phyloP scores from a whole-genome alignment of 37 sponge, comb jelly and placozoan species.

The Lycopodina hypogea region DNA sequence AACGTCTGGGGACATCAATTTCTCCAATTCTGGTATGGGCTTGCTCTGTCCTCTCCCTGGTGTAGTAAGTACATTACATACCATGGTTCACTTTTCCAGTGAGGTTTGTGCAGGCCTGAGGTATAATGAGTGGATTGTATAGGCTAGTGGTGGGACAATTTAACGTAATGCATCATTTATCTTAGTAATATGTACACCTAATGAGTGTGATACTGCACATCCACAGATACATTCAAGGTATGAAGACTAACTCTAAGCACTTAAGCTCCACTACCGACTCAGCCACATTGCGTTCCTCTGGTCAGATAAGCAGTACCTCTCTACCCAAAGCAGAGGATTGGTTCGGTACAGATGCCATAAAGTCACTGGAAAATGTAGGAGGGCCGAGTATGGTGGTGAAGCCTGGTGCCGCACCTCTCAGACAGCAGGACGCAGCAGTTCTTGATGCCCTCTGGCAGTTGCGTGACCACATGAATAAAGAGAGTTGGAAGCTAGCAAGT shows the following conservation, averaged over 20 bases:
- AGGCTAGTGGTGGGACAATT: no score
- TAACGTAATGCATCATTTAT: no score
- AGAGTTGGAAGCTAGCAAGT: slow-evolving; percentile 19
- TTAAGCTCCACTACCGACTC: slow-evolving; percentile 9
- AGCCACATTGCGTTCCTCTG: background rate
- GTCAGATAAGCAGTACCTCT: background rate
- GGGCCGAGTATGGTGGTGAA: no score
- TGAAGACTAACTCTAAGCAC: slow-evolving; percentile 28
- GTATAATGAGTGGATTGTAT: no score
- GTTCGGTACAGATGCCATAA: slow-evolving; percentile 21
- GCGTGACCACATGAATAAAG: slow-evolving; percentile 46
- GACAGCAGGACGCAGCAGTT: background rate
- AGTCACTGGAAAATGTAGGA: background rate
- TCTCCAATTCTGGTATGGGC: no score
- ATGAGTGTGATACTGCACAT: background rate
- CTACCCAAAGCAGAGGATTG: slow-evolving; percentile 19
- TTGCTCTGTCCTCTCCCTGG: no score
- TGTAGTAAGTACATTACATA: no score
- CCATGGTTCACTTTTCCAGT: no score
- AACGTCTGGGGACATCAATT: no score
- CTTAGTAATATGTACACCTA: background rate
- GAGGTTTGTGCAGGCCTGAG: no score
- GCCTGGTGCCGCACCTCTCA: no score
- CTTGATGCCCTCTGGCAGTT: slow-evolving; percentile 46
- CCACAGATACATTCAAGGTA: slow-evolving; percentile 29